Evolutionary conservation across 2,113 vertebrate genomes (phyloP), one percentile per base, ranked within the genome.

Genomic region (Cyanoderma ruficeps): DNA sequence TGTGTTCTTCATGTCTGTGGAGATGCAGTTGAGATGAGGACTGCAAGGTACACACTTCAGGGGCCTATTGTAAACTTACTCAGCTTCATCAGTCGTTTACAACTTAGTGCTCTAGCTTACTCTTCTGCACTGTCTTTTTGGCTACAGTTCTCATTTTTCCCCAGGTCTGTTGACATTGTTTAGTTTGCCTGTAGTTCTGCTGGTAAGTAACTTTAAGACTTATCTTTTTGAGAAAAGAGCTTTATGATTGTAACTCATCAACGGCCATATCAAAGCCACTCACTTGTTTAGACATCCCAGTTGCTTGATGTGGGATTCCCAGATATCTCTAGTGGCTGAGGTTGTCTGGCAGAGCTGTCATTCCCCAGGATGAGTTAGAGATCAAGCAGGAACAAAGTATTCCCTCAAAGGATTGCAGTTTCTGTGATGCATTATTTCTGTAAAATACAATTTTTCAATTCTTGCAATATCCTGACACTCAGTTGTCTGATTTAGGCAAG

Each of bases 371-470:
- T 56, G 56, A 91, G 52, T 69, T 90, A 53, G 21, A 85, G 53
- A 88, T 95, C 74, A 90, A 76, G 64, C 72, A 78, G 44, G 52
- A 92, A 9, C 10, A 44, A 74, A 81, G 28, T 12, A 19, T 79
- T 95, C 22, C 30, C 30, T 91, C 47, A 70, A 74, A 92, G 64
- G 65, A 69, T 11, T 67, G 28, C 10, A 3, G 13, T 75, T 87
- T 41, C 52, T 82, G 3, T 84, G 22, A 53, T 89, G 46, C 11
- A 5, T 70, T 83, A 63, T 57, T 89, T 89, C 70, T 94, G 3
- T 61, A 71, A 72, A 79, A 41, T 71, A 41, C 0, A 7, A 15
- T 53, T 64, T 89, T 63, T 83, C 25, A 64, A 47, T 61, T 90
- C 35, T 74, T 41, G 18, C 33, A 22, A 17, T 72, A 46, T 64